These are phyloP conservation scores for Entosphenus tridentatus DNA, from an alignment of 2,113 vertebrate genomes.

Conservation along the genomic window DNA sequence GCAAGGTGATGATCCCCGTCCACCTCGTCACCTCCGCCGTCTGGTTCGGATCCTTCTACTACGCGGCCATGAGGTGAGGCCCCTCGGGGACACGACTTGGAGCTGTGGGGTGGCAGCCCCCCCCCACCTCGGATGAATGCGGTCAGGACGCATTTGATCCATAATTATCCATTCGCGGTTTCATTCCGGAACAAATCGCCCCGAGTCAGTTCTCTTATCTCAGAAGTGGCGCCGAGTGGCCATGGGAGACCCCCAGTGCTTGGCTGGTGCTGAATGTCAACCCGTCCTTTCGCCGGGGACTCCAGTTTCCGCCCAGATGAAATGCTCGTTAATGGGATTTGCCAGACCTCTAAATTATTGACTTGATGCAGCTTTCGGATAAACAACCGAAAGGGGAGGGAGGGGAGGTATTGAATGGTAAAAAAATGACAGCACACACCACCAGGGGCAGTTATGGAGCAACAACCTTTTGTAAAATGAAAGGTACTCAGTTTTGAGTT, in stretches of 20 bases:
- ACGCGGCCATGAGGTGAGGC: constrained; percentile 81
- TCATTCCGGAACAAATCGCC: not conserved
- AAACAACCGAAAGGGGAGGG: no score
- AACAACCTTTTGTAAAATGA: no score
- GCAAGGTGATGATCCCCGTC: constrained; percentile 85
- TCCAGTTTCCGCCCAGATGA: no score
- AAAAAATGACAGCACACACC: no score
- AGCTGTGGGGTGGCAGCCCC: not conserved
- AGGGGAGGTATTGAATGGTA: no score
- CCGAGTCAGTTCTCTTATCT: not conserved
- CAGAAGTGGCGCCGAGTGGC: not conserved
- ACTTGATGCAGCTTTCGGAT: no score
- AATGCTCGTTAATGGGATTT: no score
- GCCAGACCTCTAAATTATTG: no score
- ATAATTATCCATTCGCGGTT: not conserved
- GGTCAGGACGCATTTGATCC: not conserved
- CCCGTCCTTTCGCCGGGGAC: no score
- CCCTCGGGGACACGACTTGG: not conserved
- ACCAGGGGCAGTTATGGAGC: no score
- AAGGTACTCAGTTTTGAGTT: no score
- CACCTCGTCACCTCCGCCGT: constrained; percentile 64
- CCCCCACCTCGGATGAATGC: not conserved
- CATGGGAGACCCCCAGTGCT: not conserved
- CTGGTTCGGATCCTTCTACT: constrained; percentile 89
- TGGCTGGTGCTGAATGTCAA: no score